Base-by-base conservation (phyloP, 30 jellyfish, hydroid and myxozoan species). In the Catostylus mosaicus region DNA sequence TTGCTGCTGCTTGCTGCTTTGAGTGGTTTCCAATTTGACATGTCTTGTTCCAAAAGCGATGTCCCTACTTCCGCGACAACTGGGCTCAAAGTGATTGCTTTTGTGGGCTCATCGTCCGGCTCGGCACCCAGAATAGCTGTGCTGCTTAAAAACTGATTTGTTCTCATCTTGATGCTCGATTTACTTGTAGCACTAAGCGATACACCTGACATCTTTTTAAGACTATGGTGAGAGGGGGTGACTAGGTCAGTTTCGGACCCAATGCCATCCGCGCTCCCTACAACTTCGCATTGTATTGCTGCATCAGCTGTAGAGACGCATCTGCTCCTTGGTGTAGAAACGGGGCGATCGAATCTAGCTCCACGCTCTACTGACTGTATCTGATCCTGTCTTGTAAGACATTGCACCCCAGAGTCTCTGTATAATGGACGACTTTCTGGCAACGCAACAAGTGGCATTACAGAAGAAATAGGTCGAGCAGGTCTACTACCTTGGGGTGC, bases 391-490 rank as follows among this genome's bases (percentile, higher is more conserved):
- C 69, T 77, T 22, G 78, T 14, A 5, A 48, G 63, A 31, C 85
- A 74, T 66, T 74, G 85, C 48, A 77, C 78, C 19, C 88, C 88
- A 0, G 88, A 77, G 45, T 59, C 78, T 43, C 78, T 59, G 46
- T 77, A 62, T 50, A 62, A 59, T 20, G 88, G 64, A 14, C 78
- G 78, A 60, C 51, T 77, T 38, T 60, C 82, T 16, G 87, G 75
- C 7, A 56, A 35, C 51, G 89, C 80, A n/a, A 75, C 56, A 35
- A 75, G 72, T 38, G 87, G 87, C 45, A 59, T 75, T 34, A 79
- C 89, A 32, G 89, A 79, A 2, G 89, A 79, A 67, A 79, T 51
- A 50, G 89, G 89, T 20, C 88, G 78, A 30, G 75, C 30, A n/a
- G n/a, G n/a, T 16, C 56, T 43, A 8, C 12, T 43, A 16, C 37